Evolutionary conservation across 2,888 invertebrate genomes (phyloP).

Genomic region (Troides helena): DNA sequence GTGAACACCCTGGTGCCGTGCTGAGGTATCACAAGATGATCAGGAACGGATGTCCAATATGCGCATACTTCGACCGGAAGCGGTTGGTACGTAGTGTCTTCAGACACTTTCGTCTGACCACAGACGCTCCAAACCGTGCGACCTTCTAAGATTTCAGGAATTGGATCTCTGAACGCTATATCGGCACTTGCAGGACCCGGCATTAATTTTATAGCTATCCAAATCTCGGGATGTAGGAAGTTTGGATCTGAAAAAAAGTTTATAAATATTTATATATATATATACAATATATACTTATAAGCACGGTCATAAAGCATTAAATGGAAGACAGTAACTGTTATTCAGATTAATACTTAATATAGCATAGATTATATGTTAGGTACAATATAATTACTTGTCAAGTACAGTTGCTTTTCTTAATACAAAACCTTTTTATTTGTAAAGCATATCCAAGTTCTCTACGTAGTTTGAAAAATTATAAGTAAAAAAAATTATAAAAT

Average conservation of each 20-base stretch:
- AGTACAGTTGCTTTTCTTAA: too few relatives aligned
- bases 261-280: too few relatives aligned
- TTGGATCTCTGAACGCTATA: slow-evolving; percentile 59
- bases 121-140: slow-evolving; percentile 64
- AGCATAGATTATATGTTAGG: too few relatives aligned
- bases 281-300: too few relatives aligned
- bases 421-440: too few relatives aligned
- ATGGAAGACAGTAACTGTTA: too few relatives aligned
- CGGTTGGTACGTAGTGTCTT: slow-evolving; percentile 63
- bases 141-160: slow-evolving; percentile 62
- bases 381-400: too few relatives aligned
- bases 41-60: slow-evolving; percentile 74
- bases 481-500: too few relatives aligned
- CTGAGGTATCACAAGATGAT: slow-evolving; percentile 70
- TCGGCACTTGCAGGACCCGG: slow-evolving; percentile 67
- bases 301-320: too few relatives aligned
- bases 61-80: slow-evolving; percentile 63
- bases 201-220: slow-evolving; percentile 68
- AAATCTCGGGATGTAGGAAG: slow-evolving; percentile 67
- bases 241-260: slow-evolving; percentile 59
- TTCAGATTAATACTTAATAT: too few relatives aligned
- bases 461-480: too few relatives aligned
- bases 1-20: slow-evolving; percentile 71
- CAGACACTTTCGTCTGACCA: slow-evolving; percentile 64
- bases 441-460: too few relatives aligned